Evolutionary conservation across 2,113 vertebrate species (phyloP), one percentile per base, ranked within the genome.

Genomic region (Scatophagus argus): DNA sequence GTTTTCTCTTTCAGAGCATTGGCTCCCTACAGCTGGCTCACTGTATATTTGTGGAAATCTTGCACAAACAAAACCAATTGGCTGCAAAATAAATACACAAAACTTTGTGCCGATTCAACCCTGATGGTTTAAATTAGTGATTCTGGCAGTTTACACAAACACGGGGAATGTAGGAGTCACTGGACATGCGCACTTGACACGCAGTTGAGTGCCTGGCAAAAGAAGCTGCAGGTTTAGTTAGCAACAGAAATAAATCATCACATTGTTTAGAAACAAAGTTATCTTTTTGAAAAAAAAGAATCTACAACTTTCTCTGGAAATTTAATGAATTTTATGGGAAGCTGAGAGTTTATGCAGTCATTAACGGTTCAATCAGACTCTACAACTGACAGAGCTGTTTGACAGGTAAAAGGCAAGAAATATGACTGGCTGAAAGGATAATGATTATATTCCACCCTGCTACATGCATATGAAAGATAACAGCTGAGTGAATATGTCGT

Each of bases 1-100:
- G 14, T 25, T 83, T 81, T 71, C 38, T 41, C 41, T 69, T 54
- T 63, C 34, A 67, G 49, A 79, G 29, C 62, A 64, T 21, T 64
- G 61, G 67, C 19, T 77, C 56, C 55, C n/a, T 55, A 14, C 59
- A 71, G 83, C 23, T 13, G 49, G 23, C 49, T 25, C 23, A 65
- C 43, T 74, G 63, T 46, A 19, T 54, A 71, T 83, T 82, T 83
- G 65, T 46, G 51, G 32, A 73, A 70, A 71, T 82, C 74, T 47
- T 76, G 27, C n/a, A 63, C 34, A 60, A 75, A 86, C 63, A 87
- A 73, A 80, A 81, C 34, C 59, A 71, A 77, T 8, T 41, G 25
- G 61, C 46, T 47, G 60, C 46, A 46, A 74, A 47, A 73, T 25
- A 72, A 79, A 41, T 61, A 27, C 27, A 61, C 65, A 64, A n/a